Conservation (phyloP, 2,113 vertebrate species). For the Grantiella picta region DNA sequence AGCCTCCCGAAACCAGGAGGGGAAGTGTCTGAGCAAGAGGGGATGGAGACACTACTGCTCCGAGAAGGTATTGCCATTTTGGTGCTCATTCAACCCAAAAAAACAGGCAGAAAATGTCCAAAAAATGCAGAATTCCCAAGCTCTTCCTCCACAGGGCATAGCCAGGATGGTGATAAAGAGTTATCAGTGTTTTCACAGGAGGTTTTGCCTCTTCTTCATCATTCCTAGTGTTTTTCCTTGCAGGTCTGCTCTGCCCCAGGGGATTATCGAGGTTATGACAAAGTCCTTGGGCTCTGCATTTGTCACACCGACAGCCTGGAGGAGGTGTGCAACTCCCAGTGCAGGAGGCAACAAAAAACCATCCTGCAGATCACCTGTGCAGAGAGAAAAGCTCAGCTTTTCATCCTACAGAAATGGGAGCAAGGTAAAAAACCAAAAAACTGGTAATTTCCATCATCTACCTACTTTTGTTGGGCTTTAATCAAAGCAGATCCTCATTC, state of each 20-base stretch:
- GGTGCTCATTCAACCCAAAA: fast-evolving
- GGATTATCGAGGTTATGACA: constrained; percentile 80
- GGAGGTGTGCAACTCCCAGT: constrained; percentile 64
- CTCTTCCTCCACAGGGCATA: background rate
- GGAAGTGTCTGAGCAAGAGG: constrained; percentile 76
- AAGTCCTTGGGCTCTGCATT: constrained; percentile 81
- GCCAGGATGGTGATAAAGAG: background rate
- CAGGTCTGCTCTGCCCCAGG: constrained; percentile 81
- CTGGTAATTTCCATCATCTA: fast-evolving
- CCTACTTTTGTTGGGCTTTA: background rate
- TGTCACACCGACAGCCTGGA: constrained; percentile 71
- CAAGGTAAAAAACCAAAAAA: constrained; percentile 69
- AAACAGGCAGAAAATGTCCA: background rate
- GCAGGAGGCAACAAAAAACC: constrained; percentile 46
- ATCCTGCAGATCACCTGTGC: constrained; percentile 71
- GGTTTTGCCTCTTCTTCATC: background rate
- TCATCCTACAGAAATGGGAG: background rate
- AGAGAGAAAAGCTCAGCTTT: background rate
- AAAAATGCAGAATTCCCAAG: background rate
- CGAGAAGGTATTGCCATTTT: constrained; percentile 70
- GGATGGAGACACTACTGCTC: constrained; percentile 83
- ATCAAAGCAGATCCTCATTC: background rate
- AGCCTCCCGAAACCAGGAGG: constrained; percentile 77
- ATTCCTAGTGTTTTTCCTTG: background rate
- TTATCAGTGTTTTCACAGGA: background rate